Evolutionary conservation across 2,888 invertebrate species (phyloP), one percentile per base, ranked within the genome.

Genomic region (Lingula anatina): DNA sequence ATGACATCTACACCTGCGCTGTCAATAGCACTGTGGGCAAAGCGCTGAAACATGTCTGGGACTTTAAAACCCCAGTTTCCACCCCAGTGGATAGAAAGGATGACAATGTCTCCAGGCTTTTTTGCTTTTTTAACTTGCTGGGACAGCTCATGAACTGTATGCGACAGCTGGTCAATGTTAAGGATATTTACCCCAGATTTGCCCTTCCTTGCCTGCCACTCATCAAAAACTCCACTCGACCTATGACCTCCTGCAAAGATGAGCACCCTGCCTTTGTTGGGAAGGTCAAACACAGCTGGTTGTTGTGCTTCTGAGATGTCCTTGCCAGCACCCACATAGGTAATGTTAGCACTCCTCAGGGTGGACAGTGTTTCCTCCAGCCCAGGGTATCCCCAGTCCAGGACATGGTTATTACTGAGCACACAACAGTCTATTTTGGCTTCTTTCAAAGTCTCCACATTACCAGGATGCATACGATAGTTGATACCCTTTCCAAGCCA

Each of bases 1-100:
- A 59, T 39, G 9, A 59, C 21, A 41, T 59, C 58, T 9, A 60
- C 51, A 5, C 53, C 53, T 5, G 47, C 51, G 3, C 50, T 41
- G 21, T 59, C 53, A 23, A 59, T 56, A n/a, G 49, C 46, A n/a
- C 37, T 42, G 31, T 54, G 53, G n/a, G 59, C 59, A 27, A 51
- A 56, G 4, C 41, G n/a, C 18, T 28, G 28, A 15, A 44, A 44
- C 4, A 26, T 26, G 3, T 26, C 15, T n/a, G 51, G 47, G 2
- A 56, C 25, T n/a, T 56, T 49, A 18, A 39, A 59, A 2, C 57
- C 59, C 59, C 59, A 59, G 44, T 59, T 59, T 18, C 54, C 51
- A 35, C 59, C 59, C 58, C 58, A 60, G 50, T 59, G 59, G 15
- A 59, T 52, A 3, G 59, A 59, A 4, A 59, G 20, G 15, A 59